Conservation (phyloP, 2,113 vertebrate species). For the Propithecus coquereli region DNA sequence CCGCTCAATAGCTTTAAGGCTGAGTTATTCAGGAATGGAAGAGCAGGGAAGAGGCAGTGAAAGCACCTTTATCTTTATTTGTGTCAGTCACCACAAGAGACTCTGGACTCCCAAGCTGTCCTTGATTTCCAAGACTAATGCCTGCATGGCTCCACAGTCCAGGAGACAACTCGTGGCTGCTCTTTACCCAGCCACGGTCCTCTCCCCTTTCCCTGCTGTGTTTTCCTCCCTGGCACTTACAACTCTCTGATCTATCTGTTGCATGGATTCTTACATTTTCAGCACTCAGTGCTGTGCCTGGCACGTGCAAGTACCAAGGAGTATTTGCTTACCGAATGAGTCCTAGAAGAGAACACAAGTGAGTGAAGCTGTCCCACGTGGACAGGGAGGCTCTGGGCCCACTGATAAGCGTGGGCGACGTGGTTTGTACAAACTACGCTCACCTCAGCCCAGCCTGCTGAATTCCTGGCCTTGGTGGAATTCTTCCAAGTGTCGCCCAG, state of each 20-base stretch:
- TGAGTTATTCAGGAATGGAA: not conserved
- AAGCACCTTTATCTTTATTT: not conserved
- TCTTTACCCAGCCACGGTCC: not conserved
- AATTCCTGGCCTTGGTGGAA: not conserved
- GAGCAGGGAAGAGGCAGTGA: not conserved
- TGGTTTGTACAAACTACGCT: not conserved
- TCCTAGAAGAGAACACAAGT: not conserved
- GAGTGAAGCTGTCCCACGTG: fast-evolving
- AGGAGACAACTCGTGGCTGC: not conserved
- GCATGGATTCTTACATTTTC: not conserved
- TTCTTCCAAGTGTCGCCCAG: not conserved
- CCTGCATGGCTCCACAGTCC: not conserved
- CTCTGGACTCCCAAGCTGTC: not conserved
- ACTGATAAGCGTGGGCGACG: not conserved
- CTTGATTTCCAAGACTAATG: fast-evolving
- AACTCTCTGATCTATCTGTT: not conserved
- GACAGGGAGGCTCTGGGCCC: not conserved
- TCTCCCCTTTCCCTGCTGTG: not conserved
- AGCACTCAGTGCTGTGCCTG: not conserved
- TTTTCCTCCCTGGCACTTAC: not conserved
- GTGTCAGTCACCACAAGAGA: not conserved
- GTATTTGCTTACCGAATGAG: not conserved
- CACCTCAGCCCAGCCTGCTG: not conserved
- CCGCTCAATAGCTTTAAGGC: not conserved
- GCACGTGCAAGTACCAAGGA: not conserved